Conservation (phyloP, 1,140 invertebrate genomes). For the Yoshiicerus persimilis region DNA sequence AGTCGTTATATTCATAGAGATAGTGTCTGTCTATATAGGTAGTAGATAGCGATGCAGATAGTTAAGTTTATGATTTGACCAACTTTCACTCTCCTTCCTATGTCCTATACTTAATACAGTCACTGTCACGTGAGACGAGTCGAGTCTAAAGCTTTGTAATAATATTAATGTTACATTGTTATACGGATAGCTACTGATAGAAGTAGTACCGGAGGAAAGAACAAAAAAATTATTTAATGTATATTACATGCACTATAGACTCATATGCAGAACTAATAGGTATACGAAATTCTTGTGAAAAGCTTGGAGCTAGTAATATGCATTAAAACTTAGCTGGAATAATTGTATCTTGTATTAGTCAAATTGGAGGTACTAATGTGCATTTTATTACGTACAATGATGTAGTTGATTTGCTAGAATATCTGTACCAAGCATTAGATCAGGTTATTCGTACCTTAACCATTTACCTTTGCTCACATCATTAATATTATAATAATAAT, state of each 20-base stretch:
- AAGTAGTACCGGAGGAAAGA: too few species aligned
- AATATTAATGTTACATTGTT: background rate
- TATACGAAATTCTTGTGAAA: too few species aligned
- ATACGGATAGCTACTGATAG: background rate
- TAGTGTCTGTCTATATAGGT: background rate
- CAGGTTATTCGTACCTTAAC: background rate
- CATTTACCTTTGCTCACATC: background rate
- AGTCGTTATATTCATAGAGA: background rate
- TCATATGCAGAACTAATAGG: too few species aligned
- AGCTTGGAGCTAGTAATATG: background rate
- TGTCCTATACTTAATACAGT: background rate
- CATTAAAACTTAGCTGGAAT: background rate
- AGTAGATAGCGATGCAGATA: background rate
- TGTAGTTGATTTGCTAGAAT: background rate
- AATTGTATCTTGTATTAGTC: background rate
- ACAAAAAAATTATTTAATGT: too few species aligned
- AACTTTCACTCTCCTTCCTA: conserved; percentile 4
- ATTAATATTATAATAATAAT: background rate
- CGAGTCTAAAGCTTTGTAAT: background rate
- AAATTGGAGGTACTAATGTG: background rate
- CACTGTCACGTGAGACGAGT: background rate
- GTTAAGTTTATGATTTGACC: background rate
- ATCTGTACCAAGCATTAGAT: background rate
- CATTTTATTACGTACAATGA: background rate
- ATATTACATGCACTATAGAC: too few species aligned